Evolutionary conservation across 2,113 vertebrate genomes (phyloP).

Genomic region (Empidonax alnorum): DNA sequence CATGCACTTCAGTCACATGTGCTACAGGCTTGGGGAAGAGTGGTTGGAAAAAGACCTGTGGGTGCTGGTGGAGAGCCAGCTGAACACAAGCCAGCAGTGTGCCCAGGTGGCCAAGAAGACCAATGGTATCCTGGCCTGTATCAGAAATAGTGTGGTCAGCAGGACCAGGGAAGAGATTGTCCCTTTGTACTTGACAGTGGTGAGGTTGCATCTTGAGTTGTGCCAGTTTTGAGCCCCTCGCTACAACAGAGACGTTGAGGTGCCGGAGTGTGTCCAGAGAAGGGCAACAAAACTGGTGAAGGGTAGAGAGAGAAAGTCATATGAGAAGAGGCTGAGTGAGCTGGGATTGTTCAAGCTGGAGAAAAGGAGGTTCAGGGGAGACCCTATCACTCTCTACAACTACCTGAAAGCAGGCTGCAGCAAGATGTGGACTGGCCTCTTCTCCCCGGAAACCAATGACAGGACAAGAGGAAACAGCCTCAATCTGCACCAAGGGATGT

Average conservation of each 20-base stretch:
- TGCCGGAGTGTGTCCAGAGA: rapidly evolving
- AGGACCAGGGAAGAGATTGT: background rate
- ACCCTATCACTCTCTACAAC: background rate
- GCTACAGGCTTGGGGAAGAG: background rate
- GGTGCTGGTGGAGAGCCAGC: background rate
- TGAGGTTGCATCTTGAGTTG: background rate
- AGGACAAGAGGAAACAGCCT: background rate
- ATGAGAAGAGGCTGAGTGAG: background rate
- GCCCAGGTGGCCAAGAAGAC: background rate
- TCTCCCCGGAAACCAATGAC: background rate
- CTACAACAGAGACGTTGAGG: background rate
- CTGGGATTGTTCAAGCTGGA: background rate
- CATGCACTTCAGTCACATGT: background rate
- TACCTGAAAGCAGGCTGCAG: background rate
- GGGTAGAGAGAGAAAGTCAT: background rate
- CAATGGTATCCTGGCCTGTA: background rate
- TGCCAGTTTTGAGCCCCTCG: background rate
- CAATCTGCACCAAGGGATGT: background rate
- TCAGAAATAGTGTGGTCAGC: rapidly evolving
- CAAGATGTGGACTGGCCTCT: background rate
- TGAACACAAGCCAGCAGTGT: background rate
- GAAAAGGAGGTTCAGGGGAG: background rate
- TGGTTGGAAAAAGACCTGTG: background rate
- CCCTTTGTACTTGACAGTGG: background rate
- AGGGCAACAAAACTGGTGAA: background rate